These are phyloP conservation scores for Otolemur crassicaudatus DNA, from an alignment of 2,797 vertebrate species.

Conservation along the genomic window DNA sequence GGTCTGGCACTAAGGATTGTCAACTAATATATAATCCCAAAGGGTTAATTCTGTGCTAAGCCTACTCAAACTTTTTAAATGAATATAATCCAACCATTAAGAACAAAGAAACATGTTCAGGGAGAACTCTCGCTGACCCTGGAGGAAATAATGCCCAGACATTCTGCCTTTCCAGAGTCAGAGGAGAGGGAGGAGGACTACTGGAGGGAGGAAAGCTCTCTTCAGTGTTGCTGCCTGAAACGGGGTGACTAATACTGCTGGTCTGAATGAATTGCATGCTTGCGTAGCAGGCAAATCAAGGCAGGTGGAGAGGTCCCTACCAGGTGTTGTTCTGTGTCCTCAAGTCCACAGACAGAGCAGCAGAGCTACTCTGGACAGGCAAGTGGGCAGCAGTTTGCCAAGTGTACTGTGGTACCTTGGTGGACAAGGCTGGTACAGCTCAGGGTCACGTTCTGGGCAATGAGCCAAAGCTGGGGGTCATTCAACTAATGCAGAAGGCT, in stretches of 20 bases:
- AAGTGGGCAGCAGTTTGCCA: slow-evolving; percentile 33
- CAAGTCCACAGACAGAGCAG: not conserved
- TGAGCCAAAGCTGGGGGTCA: slow-evolving; percentile 29
- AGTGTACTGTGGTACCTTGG: not conserved
- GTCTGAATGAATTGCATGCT: not conserved
- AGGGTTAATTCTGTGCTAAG: slow-evolving; percentile 68
- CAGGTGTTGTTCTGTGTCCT: not conserved
- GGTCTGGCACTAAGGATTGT: slow-evolving; percentile 51
- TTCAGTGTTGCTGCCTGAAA: not conserved
- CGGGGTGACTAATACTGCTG: not conserved
- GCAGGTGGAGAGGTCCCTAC: slow-evolving; percentile 9
- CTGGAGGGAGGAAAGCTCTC: not conserved
- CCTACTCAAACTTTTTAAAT: slow-evolving; percentile 19
- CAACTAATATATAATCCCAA: slow-evolving; percentile 64
- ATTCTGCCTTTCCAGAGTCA: slow-evolving; percentile 28
- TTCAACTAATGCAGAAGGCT: slow-evolving; percentile 31
- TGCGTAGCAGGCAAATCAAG: not conserved
- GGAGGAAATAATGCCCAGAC: slow-evolving; percentile 44
- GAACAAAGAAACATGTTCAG: slow-evolving; percentile 78
- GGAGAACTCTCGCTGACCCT: slow-evolving; percentile 76
- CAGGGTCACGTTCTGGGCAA: slow-evolving; percentile 76
- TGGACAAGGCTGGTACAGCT: not conserved
- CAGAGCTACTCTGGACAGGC: not conserved
- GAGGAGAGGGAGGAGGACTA: not conserved
- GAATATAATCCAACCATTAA: slow-evolving; percentile 61